Base-by-base conservation (phyloP, 2,888 invertebrate species). In the Thymelicus acteon region DNA sequence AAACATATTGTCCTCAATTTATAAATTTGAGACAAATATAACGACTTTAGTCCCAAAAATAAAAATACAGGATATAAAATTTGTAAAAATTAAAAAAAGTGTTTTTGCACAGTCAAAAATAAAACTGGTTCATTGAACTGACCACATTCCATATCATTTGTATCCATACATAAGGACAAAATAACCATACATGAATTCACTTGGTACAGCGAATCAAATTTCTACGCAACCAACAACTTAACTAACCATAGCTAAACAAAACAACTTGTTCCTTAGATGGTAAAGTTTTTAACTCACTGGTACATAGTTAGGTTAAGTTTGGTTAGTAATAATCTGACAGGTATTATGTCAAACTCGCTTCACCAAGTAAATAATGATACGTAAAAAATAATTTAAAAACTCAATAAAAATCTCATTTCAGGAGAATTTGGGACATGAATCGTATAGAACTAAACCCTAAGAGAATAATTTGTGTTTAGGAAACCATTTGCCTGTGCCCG, bases 401-500 rank as follows among this genome's bases (percentile, higher is more conserved):
- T 15, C 6, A 40, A 44, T 19, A 13, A 52, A 52, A 52, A 15
- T 52, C 13, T 15, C 15, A 37, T 31, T 31, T 60, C 8, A 61
- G 12, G 4, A 63, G 7, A 48, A 40, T 39, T 63, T 48, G 67
- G 67, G 67, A 69, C 62, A 39, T 62, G 44, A 71, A 60, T 49
- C 58, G 58, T 60, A 24, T 60, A 66, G 68, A 68, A 60, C 69
- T 66, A 63, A 66, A 57, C 37, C 37, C 40, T 64, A 64, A 63
- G 15, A 69, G 6, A 64, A 40, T 70, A 64, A 58, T 63, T 72
- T 63, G 67, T 57, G 57, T 77, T 89, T 93, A 93, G 74, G 92
- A 92, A 52, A 92, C 91, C 90, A 93, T 91, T 81, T 90, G 91
- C 83, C 91, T 84, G 81, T 92, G 90, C 47, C 87, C 88, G 74